Conservation (phyloP, 2,888 invertebrate species). For the Drosophila koepferae region DNA sequence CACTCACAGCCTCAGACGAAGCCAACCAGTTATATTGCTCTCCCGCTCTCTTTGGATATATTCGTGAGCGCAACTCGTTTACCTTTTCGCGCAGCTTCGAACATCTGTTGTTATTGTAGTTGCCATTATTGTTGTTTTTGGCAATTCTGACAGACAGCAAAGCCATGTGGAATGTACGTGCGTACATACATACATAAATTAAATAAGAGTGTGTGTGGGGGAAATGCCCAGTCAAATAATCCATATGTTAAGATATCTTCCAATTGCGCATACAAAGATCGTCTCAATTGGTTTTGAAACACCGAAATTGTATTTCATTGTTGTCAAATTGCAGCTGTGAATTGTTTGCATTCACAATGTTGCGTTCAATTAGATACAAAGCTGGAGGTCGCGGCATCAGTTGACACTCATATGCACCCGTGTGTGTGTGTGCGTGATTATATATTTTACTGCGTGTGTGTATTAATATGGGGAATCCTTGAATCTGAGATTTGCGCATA, state of each 20-base stretch:
- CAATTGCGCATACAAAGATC: slow-evolving; percentile 50
- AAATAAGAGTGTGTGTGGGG: slow-evolving; percentile 10
- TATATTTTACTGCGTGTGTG: background rate
- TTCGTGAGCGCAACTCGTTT: slow-evolving; percentile 72
- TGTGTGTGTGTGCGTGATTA: background rate
- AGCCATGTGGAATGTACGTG: slow-evolving; percentile 57
- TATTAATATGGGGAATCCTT: slow-evolving; percentile 26
- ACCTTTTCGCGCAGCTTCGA: slow-evolving; percentile 67
- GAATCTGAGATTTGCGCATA: background rate
- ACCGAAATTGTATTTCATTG: slow-evolving; percentile 40
- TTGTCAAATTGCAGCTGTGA: slow-evolving; percentile 47
- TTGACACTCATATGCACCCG: slow-evolving; percentile 10
- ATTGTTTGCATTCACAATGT: slow-evolving; percentile 41
- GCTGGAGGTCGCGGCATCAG: slow-evolving; percentile 38
- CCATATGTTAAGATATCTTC: slow-evolving; percentile 63
- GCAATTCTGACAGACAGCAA: slow-evolving; percentile 59
- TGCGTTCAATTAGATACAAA: slow-evolving; percentile 46
- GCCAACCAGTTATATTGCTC: slow-evolving; percentile 45
- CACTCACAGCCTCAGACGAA: background rate
- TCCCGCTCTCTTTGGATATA: slow-evolving; percentile 42
- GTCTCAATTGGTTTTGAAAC: slow-evolving; percentile 52
- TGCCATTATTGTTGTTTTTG: slow-evolving; percentile 58
- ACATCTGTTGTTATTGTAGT: slow-evolving; percentile 72
- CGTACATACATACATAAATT: background rate
- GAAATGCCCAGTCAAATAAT: slow-evolving; percentile 26